These are phyloP conservation scores for Hedychridium roseum DNA, from an alignment of 2,888 invertebrate species.

Conservation along the genomic window DNA sequence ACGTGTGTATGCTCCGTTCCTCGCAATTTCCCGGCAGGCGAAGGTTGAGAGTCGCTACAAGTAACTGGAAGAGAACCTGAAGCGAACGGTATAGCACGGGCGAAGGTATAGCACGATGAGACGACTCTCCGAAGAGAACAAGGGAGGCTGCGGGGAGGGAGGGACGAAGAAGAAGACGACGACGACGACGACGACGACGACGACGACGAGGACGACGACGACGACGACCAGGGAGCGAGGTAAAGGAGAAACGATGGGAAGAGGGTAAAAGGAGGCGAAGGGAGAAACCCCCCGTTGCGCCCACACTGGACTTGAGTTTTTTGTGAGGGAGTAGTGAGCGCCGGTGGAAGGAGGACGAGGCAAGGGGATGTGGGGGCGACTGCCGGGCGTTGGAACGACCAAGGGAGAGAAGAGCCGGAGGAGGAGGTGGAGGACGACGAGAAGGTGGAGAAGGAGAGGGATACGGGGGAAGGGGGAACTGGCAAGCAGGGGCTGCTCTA, in stretches of 20 bases:
- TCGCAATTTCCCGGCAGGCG: constrained; percentile 3
- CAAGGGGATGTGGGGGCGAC: constrained; percentile 18
- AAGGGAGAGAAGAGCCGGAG: constrained; percentile 8
- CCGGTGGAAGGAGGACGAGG: constrained; percentile 11
- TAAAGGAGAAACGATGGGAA: constrained; percentile 42
- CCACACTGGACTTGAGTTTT: constrained; percentile 59
- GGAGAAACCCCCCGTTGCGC: constrained; percentile 57
- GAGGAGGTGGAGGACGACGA: constrained; percentile 6
- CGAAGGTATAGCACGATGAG: constrained; percentile 42
- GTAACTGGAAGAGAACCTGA: constrained; percentile 16
- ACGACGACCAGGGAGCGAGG: constrained; percentile 18
- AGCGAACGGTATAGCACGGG: constrained; percentile 36
- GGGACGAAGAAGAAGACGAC: constrained; percentile 23
- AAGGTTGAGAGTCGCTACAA: constrained; percentile 47
- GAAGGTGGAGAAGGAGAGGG: constrained; percentile 6
- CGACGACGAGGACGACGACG: constrained; percentile 23
- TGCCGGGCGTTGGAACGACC: constrained; percentile 23
- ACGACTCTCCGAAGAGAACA: constrained; percentile 28
- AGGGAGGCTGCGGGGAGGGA: constrained; percentile 15
- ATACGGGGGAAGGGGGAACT: constrained; percentile 9
- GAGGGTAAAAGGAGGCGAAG: constrained; percentile 52
- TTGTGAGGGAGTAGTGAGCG: constrained; percentile 39
- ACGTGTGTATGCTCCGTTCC: neutral
- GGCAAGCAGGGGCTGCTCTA: constrained; percentile 36
- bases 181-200: constrained; percentile 16